Evolutionary conservation across 2,888 invertebrate genomes (phyloP).

Genomic region (Heliconius aoede): DNA sequence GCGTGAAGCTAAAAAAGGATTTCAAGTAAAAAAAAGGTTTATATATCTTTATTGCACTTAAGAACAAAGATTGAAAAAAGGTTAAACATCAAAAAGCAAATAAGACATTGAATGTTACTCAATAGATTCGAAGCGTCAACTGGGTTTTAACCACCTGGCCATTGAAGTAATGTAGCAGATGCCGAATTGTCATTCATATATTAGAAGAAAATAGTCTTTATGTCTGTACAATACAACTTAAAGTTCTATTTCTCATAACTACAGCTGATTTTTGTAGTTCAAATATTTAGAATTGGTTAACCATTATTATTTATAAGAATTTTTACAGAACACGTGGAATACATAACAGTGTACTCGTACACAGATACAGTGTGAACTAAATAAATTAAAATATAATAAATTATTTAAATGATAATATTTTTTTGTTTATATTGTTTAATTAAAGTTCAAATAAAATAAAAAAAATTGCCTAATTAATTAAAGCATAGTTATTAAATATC

Average conservation of each 20-base stretch:
- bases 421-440: too few species aligned
- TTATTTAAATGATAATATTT: background rate
- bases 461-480: background rate
- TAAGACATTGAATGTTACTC: background rate
- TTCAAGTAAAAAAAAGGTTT: background rate
- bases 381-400: too few species aligned
- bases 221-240: background rate
- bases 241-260: background rate
- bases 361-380: background rate
- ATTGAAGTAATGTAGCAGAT: constrained; percentile 15
- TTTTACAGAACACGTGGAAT: background rate
- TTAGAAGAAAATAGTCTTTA: background rate
- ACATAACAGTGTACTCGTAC: background rate
- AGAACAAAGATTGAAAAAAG: too few species aligned
- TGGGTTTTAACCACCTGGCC: constrained; percentile 16
- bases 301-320: background rate
- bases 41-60: too few species aligned
- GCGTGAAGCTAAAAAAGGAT: background rate
- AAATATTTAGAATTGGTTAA: background rate
- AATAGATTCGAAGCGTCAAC: background rate
- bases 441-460: background rate
- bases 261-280: constrained; percentile 14
- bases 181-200: background rate
- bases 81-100: background rate
- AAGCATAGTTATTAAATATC: background rate